Evolutionary conservation across 2,888 invertebrate genomes (phyloP).

Genomic region (Hypomecis punctinalis): DNA sequence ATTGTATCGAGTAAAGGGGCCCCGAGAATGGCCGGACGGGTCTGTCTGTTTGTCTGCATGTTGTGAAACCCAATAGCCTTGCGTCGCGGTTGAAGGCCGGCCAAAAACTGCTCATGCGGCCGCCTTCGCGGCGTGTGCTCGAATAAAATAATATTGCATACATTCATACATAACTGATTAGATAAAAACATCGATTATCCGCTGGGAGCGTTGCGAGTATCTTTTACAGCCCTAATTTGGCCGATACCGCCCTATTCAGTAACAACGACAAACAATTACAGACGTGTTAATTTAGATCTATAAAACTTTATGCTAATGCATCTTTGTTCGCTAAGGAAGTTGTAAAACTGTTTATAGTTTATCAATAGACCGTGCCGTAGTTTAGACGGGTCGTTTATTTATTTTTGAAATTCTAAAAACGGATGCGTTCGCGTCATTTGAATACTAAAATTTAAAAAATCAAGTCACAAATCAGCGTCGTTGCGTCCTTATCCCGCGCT

Average conservation of each 20-base stretch:
- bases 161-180: constrained; percentile 61
- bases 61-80: constrained; percentile 79
- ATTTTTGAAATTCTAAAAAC: constrained; percentile 79
- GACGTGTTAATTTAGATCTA: constrained; percentile 46
- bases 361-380: constrained; percentile 64
- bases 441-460: constrained; percentile 77
- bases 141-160: constrained; percentile 64
- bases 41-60: constrained; percentile 63
- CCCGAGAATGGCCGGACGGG: constrained; percentile 55
- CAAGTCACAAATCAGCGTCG: constrained; percentile 54
- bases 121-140: constrained; percentile 58
- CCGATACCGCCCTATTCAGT: constrained; percentile 39
- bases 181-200: constrained; percentile 51
- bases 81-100: constrained; percentile 77
- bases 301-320: constrained; percentile 49
- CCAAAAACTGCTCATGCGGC: constrained; percentile 65
- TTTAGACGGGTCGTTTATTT: constrained; percentile 63
- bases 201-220: constrained; percentile 37
- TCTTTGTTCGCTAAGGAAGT: constrained; percentile 74
- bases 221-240: constrained; percentile 46
- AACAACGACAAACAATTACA: constrained; percentile 47
- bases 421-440: constrained; percentile 81
- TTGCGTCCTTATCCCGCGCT: constrained; percentile 56
- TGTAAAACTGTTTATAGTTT: constrained; percentile 75
- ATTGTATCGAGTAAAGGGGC: constrained; percentile 46